A percentile compares a stretch with the other conserved stretches of the same genome.
phyloP scores from a whole-genome alignment of 1,140 invertebrate species.

The Papilio polytes region DNA sequence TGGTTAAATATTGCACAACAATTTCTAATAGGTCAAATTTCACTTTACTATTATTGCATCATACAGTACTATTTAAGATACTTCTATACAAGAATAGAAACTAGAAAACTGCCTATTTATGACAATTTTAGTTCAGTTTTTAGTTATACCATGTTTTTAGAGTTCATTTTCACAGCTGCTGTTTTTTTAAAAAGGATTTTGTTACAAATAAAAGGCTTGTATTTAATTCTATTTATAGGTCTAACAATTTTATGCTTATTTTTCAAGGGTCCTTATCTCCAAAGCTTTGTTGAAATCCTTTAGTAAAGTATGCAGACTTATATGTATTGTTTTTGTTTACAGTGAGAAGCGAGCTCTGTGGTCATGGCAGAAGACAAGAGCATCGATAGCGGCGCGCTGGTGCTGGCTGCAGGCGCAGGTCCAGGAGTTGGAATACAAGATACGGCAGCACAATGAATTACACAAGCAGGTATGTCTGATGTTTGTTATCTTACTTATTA shows the following conservation, averaged over 20 bases:
- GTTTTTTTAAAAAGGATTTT: too few relatives aligned
- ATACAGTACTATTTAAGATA: background rate
- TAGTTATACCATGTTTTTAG: background rate
- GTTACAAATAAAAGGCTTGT: too few relatives aligned
- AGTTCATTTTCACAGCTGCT: too few relatives aligned
- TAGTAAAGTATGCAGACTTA: too few relatives aligned
- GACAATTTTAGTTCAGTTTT: background rate
- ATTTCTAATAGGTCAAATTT: background rate
- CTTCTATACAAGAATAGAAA: too few relatives aligned
- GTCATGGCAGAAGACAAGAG: slow-evolving; percentile 92
- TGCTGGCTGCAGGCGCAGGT: slow-evolving; percentile 96
- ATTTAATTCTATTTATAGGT: too few relatives aligned
- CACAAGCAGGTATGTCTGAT: slow-evolving; percentile 86
- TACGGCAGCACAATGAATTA: slow-evolving; percentile 94
- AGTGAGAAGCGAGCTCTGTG: slow-evolving; percentile 93
- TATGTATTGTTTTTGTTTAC: slow-evolving; percentile 66
- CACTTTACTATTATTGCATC: background rate
- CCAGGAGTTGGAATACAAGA: slow-evolving; percentile 95
- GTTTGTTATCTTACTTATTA: background rate
- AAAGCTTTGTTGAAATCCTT: too few relatives aligned
- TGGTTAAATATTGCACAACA: background rate
- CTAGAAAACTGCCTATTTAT: too few relatives aligned
- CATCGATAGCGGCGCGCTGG: slow-evolving; percentile 93
- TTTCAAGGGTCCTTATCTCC: too few relatives aligned
- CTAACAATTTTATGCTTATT: too few relatives aligned